Base-by-base conservation (phyloP, 2,888 invertebrate genomes). In the Deroplatys truncata region DNA sequence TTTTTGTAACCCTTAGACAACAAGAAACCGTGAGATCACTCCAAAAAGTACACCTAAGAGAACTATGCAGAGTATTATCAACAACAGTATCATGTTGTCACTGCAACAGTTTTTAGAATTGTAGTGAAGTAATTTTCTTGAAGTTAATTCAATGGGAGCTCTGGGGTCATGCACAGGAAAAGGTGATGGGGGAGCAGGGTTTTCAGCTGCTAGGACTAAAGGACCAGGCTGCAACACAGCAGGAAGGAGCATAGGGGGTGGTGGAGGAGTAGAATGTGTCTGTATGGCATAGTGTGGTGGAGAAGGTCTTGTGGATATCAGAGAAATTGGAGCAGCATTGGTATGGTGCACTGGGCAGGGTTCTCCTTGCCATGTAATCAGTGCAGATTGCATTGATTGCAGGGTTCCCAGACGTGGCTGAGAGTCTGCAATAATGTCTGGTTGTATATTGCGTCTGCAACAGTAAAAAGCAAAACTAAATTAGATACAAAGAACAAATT, bases 31-130 rank as follows among this genome's bases (percentile, higher is more conserved):
- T 35, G 91, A 87, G 16, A 92, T 91, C 20, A 92, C 91, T 13
- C 92, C 92, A 82, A 92, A 90, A 86, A 92, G 91, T 25, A 92
- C 91, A 35, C 92, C 92, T 31, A 92, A 91, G 10, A 91, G 91
- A 87, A 92, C 92, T 35, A 92, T 92, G 35, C 91, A 91, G 31
- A 92, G 88, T 84, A 92, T 92, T 28, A 92, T 91, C 92, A 92
- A 92, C 13, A 92, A 90, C 10, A 92, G 92, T 82, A 92, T 91
- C n/a, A 92, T 90, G 88, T 92, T 92, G 16, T 92, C 92, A 86
- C 91, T 91, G 88, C 92, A 92, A 84, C 91, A 91, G 28, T 88
- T 89, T 31, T 88, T 90, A 10, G 72, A 29, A 28, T 82, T 89
- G 56, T 10, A 15, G 25, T 86, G 84, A 28, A 86, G 86, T n/a